These are phyloP conservation scores for Bubo blakistoni DNA, from an alignment of 2,113 vertebrate genomes.

Conservation along the genomic window DNA sequence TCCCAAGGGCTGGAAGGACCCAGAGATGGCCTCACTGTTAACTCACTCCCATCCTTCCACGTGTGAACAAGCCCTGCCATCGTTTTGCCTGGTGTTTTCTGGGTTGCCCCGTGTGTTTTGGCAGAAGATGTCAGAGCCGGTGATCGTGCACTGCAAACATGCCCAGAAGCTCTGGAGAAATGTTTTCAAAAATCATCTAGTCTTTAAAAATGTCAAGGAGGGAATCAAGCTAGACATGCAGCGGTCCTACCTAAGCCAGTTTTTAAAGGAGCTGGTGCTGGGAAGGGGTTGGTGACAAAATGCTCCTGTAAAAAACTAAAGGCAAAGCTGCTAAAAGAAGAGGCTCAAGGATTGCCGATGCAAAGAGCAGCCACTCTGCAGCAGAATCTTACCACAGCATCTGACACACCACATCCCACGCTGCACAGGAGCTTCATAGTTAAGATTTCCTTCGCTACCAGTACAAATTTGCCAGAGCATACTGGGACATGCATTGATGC, in stretches of 20 bases:
- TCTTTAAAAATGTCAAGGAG: neutral
- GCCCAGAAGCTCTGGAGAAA: neutral
- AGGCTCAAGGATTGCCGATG: neutral
- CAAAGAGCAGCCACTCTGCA: no score
- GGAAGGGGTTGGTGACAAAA: neutral
- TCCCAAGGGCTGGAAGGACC: neutral
- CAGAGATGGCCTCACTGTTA: rapidly evolving
- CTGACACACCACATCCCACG: rapidly evolving
- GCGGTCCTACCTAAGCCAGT: neutral
- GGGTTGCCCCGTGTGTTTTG: rapidly evolving
- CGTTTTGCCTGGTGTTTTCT: neutral
- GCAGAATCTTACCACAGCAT: neutral
- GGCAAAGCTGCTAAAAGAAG: neutral
- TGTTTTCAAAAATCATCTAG: rapidly evolving
- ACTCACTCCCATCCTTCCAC: neutral
- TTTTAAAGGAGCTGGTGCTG: neutral
- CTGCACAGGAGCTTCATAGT: neutral
- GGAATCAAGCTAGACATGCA: neutral
- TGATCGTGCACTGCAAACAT: rapidly evolving
- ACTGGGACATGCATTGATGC: neutral
- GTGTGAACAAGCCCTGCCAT: neutral
- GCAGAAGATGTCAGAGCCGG: neutral
- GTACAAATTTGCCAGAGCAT: neutral
- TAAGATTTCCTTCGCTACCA: neutral
- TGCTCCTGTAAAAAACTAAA: neutral